Evolutionary conservation across 2,888 invertebrate genomes (phyloP), one percentile per base, ranked within the genome.

Genomic region (Drosophila flavopinicola): DNA sequence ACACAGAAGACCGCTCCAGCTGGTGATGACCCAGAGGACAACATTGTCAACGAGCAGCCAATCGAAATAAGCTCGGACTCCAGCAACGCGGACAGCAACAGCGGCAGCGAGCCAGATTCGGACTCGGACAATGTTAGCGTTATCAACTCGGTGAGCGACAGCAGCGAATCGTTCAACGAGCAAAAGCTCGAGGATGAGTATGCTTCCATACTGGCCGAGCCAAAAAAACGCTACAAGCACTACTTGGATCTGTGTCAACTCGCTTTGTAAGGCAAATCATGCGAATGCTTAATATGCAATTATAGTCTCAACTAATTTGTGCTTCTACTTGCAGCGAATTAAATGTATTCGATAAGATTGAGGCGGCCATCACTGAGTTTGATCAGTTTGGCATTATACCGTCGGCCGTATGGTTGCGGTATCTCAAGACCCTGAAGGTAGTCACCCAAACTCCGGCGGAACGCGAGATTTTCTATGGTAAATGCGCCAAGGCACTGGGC

Each of bases 201-300:
- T 32, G 27, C 6, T 0, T 11, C 5, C 1, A 54, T 67, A 24
- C 6, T 72, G 49, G 33, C 37, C 1, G n/a, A 15, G 20, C 63
- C 57, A 0, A 3, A 10, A 1, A 71, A 71, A 29, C 23, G 27
- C 9, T 67, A 72, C 9, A 49, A 42, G 3, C 32, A 72, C 2
- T 47, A 68, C n/a, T 38, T 78, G 29, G 27, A 56, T 1, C 27
- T 78, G 11, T 57, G 72, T 9, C 37, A 58, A 1, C 29, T 52
- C 0, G 77, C 77, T n/a, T 75, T 82, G 77, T 78, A 51, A 5
- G 44, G n/a, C n/a, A n/a, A n/a, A n/a, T n/a, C n/a, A n/a, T n/a
- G n/a, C n/a, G n/a, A n/a, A n/a, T n/a, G n/a, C n/a, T n/a, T n/a
- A n/a, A n/a, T n/a, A n/a, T n/a, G n/a, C 20, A 20, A 20, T 20